Evolutionary conservation across 2,888 invertebrate species (phyloP).

Genomic region (Brachypalpus laphriformis): DNA sequence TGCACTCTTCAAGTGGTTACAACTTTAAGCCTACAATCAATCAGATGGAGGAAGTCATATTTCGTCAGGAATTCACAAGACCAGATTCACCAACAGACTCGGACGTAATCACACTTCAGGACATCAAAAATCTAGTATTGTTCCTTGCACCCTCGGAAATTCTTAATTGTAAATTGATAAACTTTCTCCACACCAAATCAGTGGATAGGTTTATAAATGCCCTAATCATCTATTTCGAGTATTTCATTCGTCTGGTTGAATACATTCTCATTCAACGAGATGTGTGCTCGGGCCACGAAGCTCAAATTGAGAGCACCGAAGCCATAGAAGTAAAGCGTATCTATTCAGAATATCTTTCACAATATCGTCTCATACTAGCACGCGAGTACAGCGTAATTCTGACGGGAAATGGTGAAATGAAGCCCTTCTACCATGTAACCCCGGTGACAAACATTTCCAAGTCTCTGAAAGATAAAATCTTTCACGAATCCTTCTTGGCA

Average conservation of each 20-base stretch:
- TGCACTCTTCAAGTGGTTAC: slow-evolving; percentile 76
- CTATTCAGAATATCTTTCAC: slow-evolving; percentile 78
- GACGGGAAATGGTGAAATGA: slow-evolving; percentile 78
- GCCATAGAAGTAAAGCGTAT: slow-evolving; percentile 79
- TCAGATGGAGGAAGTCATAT: slow-evolving; percentile 80
- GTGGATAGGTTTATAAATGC: slow-evolving; percentile 79
- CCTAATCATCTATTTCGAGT: slow-evolving; percentile 81
- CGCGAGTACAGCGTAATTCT: slow-evolving; percentile 80
- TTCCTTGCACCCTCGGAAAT: slow-evolving; percentile 79
- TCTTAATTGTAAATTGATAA: slow-evolving; percentile 76
- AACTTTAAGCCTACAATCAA: slow-evolving; percentile 78
- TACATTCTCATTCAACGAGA: slow-evolving; percentile 80
- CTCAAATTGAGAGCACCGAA: slow-evolving; percentile 79
- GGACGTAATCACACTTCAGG: slow-evolving; percentile 79
- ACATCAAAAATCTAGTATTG: slow-evolving; percentile 80
- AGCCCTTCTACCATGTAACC: slow-evolving; percentile 78
- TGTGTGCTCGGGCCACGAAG: slow-evolving; percentile 77
- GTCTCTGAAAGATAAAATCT: slow-evolving; percentile 77
- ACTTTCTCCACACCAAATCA: slow-evolving; percentile 79
- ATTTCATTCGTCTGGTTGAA: slow-evolving; percentile 81
- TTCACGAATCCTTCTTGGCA: slow-evolving; percentile 80
- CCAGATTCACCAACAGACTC: slow-evolving; percentile 75
- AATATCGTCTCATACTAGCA: slow-evolving; percentile 80
- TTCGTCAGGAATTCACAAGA: slow-evolving; percentile 77
- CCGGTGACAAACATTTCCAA: slow-evolving; percentile 78